A percentile compares a stretch with the other conserved stretches of the same genome.
Evolutionary conservation across 2,888 invertebrate species (phyloP).

Genomic region (Eueremaeus valkanovi): DNA sequence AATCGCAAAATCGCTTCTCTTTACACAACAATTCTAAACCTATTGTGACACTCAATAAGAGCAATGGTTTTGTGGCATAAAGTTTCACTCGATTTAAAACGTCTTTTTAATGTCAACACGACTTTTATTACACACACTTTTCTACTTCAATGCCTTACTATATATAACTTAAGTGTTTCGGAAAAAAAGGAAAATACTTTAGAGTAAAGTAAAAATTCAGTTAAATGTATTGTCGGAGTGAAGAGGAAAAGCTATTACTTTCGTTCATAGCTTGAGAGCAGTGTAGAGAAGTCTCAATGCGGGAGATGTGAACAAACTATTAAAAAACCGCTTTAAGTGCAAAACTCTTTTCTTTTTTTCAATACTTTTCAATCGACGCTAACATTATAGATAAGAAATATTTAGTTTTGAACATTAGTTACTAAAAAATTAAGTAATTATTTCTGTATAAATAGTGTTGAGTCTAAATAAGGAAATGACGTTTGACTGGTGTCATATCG

Average conservation of each 20-base stretch:
- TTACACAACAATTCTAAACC: no score
- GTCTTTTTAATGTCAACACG: slow-evolving; percentile 18
- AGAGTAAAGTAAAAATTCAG: not conserved
- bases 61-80: slow-evolving; percentile 6
- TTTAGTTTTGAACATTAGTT: no score
- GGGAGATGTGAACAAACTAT: not conserved
- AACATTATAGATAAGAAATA: no score
- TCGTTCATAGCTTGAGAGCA: not conserved
- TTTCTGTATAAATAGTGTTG: no score
- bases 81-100: not conserved
- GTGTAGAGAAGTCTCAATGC: slow-evolving; percentile 28
- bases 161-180: slow-evolving; percentile 2
- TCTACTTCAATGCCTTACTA: slow-evolving; percentile 1
- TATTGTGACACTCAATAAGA: slow-evolving; percentile 24
- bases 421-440: no score
- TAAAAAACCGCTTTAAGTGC: no score
- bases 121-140: slow-evolving; percentile 30
- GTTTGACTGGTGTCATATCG: not conserved
- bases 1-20: not conserved
- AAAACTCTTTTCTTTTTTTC: no score
- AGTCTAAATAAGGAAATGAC: no score
- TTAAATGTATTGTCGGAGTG: not conserved
- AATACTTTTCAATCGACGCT: no score
- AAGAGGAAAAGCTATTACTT: not conserved
- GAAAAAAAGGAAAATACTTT: slow-evolving; percentile 7